These are phyloP conservation scores for Phocides pigmalion DNA, from an alignment of 1,140 invertebrate genomes.

Conservation along the genomic window DNA sequence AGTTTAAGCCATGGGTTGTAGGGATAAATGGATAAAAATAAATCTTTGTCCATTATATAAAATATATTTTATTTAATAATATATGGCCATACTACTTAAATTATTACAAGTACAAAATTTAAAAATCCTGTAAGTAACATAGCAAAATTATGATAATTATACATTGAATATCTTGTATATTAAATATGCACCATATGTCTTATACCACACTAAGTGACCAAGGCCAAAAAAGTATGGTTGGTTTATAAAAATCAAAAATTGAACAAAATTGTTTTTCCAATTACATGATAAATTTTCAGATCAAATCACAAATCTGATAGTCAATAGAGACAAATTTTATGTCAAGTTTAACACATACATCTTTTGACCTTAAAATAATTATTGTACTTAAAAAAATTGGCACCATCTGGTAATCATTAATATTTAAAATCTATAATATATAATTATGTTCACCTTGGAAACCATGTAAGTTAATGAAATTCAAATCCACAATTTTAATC, in stretches of 20 bases:
- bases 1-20: no score
- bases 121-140: slow-evolving; percentile 41
- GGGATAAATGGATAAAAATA: no score
- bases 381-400: slow-evolving; percentile 62
- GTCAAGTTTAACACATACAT: background rate
- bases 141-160: slow-evolving; percentile 23
- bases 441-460: slow-evolving; percentile 12
- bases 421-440: slow-evolving; percentile 1
- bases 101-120: slow-evolving; percentile 33
- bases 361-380: slow-evolving; percentile 33
- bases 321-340: background rate
- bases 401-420: slow-evolving; percentile 65
- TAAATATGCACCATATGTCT: slow-evolving; percentile 26
- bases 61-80: slow-evolving; percentile 41
- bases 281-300: no score
- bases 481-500: slow-evolving; percentile 4
- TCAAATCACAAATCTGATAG: no score
- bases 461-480: slow-evolving; percentile 14
- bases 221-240: slow-evolving; percentile 1
- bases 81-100: slow-evolving; percentile 53
- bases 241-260: no score
- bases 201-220: background rate
- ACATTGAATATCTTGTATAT: background rate
- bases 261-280: background rate
- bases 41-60: slow-evolving; percentile 8